Conservation (phyloP, 2,113 vertebrate species). For the Mellivora capensis region DNA sequence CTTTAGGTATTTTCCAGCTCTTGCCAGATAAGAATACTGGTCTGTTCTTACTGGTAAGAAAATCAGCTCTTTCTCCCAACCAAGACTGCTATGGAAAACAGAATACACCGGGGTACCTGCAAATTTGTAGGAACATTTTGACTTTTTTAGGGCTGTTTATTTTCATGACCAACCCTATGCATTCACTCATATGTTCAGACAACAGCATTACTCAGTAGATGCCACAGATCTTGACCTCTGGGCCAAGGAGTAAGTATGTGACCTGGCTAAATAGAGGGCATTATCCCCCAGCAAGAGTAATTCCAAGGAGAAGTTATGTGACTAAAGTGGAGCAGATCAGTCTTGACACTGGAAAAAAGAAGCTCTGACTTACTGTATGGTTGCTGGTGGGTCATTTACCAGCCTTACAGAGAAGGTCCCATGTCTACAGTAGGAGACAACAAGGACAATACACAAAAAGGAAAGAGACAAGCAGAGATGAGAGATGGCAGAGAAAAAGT, state of each 20-base stretch:
- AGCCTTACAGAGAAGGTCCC: not conserved
- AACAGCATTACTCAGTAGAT: not conserved
- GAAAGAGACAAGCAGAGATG: not conserved
- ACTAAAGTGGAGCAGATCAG: not conserved
- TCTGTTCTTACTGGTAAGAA: not conserved
- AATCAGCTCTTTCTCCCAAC: not conserved
- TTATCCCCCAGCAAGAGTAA: not conserved
- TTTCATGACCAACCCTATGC: not conserved
- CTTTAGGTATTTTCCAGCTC: not conserved
- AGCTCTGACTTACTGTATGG: not conserved
- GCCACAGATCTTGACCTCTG: not conserved
- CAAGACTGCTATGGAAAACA: not conserved
- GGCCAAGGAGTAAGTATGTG: not conserved
- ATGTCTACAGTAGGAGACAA: not conserved
- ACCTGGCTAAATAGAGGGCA: not conserved
- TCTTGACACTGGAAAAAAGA: not conserved
- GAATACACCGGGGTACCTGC: not conserved
- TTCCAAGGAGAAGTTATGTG: not conserved
- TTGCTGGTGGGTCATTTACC: not conserved
- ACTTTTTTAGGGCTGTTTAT: not conserved
- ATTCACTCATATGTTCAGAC: not conserved
- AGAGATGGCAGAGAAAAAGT: not conserved
- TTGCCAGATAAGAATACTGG: not conserved
- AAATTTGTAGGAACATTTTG: not conserved
- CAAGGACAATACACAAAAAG: not conserved